Conservation (phyloP, 2,888 invertebrate genomes). For the Epicampocera succincta region DNA sequence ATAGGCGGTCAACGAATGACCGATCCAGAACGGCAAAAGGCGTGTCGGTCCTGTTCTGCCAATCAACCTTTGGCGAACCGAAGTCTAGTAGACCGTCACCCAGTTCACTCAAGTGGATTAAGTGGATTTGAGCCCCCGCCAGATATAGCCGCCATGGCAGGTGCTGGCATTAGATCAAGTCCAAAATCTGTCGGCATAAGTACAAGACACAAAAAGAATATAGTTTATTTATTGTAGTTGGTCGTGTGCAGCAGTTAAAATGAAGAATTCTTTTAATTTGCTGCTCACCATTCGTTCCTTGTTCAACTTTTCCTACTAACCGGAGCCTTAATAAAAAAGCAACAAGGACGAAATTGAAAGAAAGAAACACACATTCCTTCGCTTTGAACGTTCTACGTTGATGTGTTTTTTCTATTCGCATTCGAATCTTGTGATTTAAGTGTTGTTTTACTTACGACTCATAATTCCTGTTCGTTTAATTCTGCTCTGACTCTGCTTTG, state of each 20-base stretch:
- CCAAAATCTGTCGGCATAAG: no score
- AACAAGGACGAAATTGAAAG: conserved; percentile 15
- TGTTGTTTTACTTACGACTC: conserved; percentile 13
- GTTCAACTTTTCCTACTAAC: not conserved
- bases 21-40: no score
- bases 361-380: not conserved
- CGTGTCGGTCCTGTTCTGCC: no score
- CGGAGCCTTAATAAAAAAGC: conserved; percentile 7
- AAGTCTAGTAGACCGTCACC: no score
- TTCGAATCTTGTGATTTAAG: conserved; percentile 22
- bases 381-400: conserved; percentile 10
- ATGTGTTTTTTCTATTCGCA: conserved; percentile 11
- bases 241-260: not conserved
- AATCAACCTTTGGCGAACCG: no score
- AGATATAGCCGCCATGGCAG: no score
- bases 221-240: not conserved
- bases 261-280: conserved; percentile 19
- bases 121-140: no score
- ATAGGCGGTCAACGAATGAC: no score
- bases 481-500: not conserved
- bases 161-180: no score
- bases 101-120: no score
- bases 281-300: not conserved
- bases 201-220: no score
- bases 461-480: not conserved